These are phyloP conservation scores for Strix aluco DNA, from an alignment of 2,113 vertebrate species.

Conservation along the genomic window DNA sequence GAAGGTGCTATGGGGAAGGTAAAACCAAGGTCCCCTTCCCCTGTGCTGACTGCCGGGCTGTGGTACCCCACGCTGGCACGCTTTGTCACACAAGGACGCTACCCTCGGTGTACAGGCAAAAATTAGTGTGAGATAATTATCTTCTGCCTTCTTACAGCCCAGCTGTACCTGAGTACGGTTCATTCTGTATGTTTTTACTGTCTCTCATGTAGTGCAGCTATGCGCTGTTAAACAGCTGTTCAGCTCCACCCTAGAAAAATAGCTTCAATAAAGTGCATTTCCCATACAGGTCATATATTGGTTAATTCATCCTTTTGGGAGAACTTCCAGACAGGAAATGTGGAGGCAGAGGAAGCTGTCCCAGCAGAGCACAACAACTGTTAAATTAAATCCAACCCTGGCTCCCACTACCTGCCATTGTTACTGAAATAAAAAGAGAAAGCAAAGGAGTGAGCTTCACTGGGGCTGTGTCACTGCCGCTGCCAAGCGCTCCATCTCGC, in stretches of 20 bases:
- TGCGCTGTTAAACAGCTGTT: slow-evolving; percentile 37
- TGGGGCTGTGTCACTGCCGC: rapidly evolving
- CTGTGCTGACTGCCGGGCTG: not conserved
- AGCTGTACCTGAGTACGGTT: not conserved
- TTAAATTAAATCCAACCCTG: slow-evolving; percentile 26
- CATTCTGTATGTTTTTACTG: not conserved
- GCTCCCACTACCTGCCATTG: slow-evolving; percentile 19
- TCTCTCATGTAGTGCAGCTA: not conserved
- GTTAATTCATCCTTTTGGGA: slow-evolving; percentile 56
- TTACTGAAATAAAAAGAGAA: not conserved
- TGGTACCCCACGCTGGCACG: not conserved
- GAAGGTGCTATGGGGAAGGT: not conserved
- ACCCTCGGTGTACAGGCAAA: not conserved
- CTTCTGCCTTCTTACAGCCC: not conserved
- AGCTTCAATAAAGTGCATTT: slow-evolving; percentile 47
- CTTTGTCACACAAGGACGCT: not conserved
- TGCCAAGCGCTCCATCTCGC: not conserved
- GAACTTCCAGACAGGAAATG: slow-evolving; percentile 48
- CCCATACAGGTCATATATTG: slow-evolving; percentile 54
- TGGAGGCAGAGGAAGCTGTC: slow-evolving; percentile 50
- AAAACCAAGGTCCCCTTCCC: not conserved
- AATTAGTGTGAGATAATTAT: not conserved
- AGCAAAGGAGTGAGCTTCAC: not conserved
- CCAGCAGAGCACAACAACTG: not conserved
- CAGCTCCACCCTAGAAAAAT: slow-evolving; percentile 53